These are phyloP conservation scores for Saccostrea cuccullata DNA, from an alignment of 1,140 invertebrate genomes.

Conservation along the genomic window DNA sequence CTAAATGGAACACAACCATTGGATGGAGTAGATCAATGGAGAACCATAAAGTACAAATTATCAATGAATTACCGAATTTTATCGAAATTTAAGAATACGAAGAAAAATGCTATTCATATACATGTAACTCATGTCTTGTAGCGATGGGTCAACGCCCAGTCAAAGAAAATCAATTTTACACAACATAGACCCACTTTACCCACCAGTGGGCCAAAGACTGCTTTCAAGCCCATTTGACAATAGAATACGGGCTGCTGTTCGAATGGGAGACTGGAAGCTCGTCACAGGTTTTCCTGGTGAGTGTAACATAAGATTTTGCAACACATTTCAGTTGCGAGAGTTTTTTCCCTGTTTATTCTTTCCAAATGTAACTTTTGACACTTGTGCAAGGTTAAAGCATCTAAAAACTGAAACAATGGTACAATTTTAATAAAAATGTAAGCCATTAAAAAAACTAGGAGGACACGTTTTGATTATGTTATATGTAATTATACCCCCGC, in stretches of 20 bases:
- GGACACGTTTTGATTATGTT: no score
- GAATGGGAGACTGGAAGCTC: constrained; percentile 71
- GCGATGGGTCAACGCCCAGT: constrained; percentile 46
- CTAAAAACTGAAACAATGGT: no score
- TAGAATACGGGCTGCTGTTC: constrained; percentile 65
- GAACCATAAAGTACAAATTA: constrained; percentile 65
- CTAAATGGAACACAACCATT: constrained; percentile 66
- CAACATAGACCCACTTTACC: constrained; percentile 71
- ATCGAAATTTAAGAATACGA: background rate
- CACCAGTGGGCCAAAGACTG: constrained; percentile 47
- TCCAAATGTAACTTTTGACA: no score
- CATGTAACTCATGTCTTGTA: background rate
- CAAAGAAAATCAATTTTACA: constrained; percentile 69
- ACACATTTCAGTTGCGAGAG: no score
- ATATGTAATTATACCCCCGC: no score
- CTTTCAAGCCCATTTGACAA: constrained; percentile 70
- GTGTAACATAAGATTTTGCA: background rate
- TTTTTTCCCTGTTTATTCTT: no score
- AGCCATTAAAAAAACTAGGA: no score
- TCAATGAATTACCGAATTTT: background rate
- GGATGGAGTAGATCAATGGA: constrained; percentile 73
- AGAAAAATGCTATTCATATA: background rate
- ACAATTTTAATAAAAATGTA: no score
- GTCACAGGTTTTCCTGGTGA: constrained; percentile 71
- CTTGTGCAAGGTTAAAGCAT: no score